Base-by-base conservation (phyloP, 2,797 vertebrate species). In the Numenius phaeopus region DNA sequence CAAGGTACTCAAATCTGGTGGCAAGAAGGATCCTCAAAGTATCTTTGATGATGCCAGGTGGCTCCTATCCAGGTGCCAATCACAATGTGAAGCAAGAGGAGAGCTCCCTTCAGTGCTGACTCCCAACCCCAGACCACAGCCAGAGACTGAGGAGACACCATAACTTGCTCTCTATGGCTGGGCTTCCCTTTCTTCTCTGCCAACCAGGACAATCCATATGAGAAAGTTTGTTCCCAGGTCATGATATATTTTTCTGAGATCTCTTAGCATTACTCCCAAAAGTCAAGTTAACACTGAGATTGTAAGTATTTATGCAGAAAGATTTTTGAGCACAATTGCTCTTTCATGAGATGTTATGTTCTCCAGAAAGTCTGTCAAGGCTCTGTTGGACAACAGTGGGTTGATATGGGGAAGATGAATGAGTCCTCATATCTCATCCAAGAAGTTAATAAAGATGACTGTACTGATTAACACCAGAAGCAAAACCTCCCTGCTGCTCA, bases 291-390 rank as follows among this genome's bases (percentile, higher is more conserved):
- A 95, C 32, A 46, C 29, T 75, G 67, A 89, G 23, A 32, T 30
- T 67, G 29, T 79, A 10, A 47, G 47, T 81, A 80, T 72, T 87
- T 85, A 94, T 65, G 46, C 77, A 32, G 75, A 78, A 88, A 91
- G 69, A 83, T 30, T 97, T 96, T 82, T 67, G 32, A 81, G 91
- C 86, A 90, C 34, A 55, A 19, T 12, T 14, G 30, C 39, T 92
- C 16, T 61, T 85, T 70, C 42, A 49, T 75, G 71, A 95, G 54
- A 66, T 83, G 57, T 7, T 92, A n/a, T 84, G 24, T 84, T 96
- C 55, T 86, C 72, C 82, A 55, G 50, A 80, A 94, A 72, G 72
- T 49, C 62, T 94, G 70, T 83, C 69, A 79, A 85, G 89, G 94
- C 85, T 71, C 73, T 82, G 61, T 73, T 16, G 27, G 52, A 91